Percentiles rank a stretch among this genome's conserved stretches.
Conservation (phyloP, 2,797 vertebrate genomes). For the Glyptemys insculpta region DNA sequence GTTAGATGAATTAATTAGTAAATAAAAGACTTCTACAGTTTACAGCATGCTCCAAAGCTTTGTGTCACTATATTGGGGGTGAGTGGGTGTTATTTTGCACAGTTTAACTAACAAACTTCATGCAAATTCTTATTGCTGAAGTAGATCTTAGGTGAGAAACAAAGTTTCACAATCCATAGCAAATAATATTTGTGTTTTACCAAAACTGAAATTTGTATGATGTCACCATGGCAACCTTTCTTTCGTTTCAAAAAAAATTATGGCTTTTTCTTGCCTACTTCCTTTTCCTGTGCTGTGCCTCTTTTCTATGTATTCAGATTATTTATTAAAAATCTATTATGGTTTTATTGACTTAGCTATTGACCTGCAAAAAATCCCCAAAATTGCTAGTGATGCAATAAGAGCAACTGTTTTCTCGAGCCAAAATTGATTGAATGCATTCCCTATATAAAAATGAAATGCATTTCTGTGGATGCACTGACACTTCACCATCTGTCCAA, state of each 20-base stretch:
- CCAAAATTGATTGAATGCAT: slow-evolving; percentile 78
- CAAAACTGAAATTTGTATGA: not conserved
- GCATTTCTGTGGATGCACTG: slow-evolving; percentile 81
- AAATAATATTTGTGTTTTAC: slow-evolving; percentile 24
- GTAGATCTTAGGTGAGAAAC: slow-evolving; percentile 36
- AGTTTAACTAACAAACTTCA: slow-evolving; percentile 40
- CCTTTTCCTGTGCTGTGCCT: not conserved
- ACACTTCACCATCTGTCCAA: slow-evolving; percentile 87
- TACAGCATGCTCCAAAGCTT: not conserved
- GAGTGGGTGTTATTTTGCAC: not conserved
- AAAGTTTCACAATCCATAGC: not conserved
- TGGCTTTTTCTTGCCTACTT: slow-evolving; percentile 18
- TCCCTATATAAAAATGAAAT: slow-evolving; percentile 85
- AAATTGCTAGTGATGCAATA: slow-evolving; percentile 39
- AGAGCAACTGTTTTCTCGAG: slow-evolving; percentile 76
- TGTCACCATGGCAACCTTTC: slow-evolving; percentile 1
- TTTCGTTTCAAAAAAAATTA: slow-evolving; percentile 36
- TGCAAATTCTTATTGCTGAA: slow-evolving; percentile 19
- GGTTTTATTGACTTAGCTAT: slow-evolving; percentile 51
- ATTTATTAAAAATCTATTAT: slow-evolving; percentile 57
- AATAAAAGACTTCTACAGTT: not conserved
- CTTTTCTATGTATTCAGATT: not conserved
- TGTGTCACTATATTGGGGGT: not conserved
- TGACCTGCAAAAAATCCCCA: slow-evolving; percentile 58
- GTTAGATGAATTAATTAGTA: not conserved